Base-by-base conservation (phyloP, 2,113 vertebrate genomes). In the Egretta garzetta region DNA sequence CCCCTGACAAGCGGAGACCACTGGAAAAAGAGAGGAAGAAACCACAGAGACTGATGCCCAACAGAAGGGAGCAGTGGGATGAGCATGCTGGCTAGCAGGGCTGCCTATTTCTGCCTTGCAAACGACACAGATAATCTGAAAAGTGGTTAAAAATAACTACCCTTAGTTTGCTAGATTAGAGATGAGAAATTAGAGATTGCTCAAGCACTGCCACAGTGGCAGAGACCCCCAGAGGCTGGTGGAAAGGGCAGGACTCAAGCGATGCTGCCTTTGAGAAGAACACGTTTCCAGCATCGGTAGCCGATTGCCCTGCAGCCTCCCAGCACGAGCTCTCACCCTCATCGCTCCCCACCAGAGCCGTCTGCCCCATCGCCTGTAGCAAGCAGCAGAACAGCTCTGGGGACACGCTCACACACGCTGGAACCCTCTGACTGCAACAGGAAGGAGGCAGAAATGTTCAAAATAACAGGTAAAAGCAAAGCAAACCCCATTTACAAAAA, bases 61-160 rank as follows among this genome's bases (percentile, higher is more conserved):
- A 14, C 11, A 80, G 0, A 0, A 59, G 37, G 45, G 15, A 83
- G 30, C 19, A 1, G 2, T 5, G 4, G 12, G 28, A 71, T 45
- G 18, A 72, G 66, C 1, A 0, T 4, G 7, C 22, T 77, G n/a
- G 49, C 83, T 70, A 49, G 17, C 35, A 79, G 35, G 16, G 43
- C 32, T 59, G 60, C 28, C 62, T 83, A 62, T 41, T 92, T 95
- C 80, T 94, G 68, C 64, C 52, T 74, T 53, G 20, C 73, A 94
- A 95, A 43, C 47, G 86, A 71, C 64, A 58, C 1, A 32, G 10
- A 74, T 55, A 86, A 92, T 71, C 35, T 59, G 26, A 50, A 35
- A 89, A 74, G 50, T 30, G 18, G n/a, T 67, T 91, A 74, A 93
- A 95, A 96, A 81, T 56, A 91, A 84, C 45, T 41, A 50, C 20